Evolutionary conservation across 2,888 invertebrate species (phyloP).

Genomic region (Callinectes sapidus): DNA sequence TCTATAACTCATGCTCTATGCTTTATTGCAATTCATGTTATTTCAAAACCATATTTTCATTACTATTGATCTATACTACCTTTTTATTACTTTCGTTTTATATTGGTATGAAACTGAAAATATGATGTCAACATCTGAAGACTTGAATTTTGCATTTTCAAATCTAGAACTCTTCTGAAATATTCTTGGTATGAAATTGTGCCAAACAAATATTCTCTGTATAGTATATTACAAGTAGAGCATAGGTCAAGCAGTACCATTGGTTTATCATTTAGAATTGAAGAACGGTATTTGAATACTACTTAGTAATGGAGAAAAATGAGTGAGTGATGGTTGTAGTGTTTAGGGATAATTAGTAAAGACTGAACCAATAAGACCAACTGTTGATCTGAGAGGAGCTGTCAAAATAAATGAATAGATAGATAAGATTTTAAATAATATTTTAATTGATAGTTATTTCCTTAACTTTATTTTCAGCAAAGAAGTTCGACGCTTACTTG

Average conservation of each 20-base stretch:
- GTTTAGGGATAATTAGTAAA: background rate
- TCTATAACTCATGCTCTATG: too few species aligned
- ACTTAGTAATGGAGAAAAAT: background rate
- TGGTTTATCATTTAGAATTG: background rate
- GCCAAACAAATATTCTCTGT: background rate
- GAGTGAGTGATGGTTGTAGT: background rate
- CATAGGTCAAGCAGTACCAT: background rate
- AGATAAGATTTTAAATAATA: too few species aligned
- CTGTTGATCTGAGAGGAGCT: background rate
- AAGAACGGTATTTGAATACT: background rate
- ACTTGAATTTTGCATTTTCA: too few species aligned
- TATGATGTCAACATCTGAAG: too few species aligned
- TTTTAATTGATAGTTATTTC: background rate
- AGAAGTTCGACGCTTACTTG: slow-evolving; percentile 68
- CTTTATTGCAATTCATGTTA: too few species aligned
- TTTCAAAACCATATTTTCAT: too few species aligned
- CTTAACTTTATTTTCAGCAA: slow-evolving; percentile 49
- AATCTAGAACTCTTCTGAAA: too few species aligned
- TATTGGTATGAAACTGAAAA: too few species aligned
- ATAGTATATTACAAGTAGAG: background rate
- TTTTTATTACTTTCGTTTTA: too few species aligned
- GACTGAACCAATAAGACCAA: background rate
- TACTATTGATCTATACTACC: too few species aligned
- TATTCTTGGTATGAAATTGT: too few species aligned
- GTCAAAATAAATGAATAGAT: background rate